Percentiles rank a stretch among this genome's conserved stretches.
Conservation (phyloP, 2,113 vertebrate species). For the Hippocampus barbouri region DNA sequence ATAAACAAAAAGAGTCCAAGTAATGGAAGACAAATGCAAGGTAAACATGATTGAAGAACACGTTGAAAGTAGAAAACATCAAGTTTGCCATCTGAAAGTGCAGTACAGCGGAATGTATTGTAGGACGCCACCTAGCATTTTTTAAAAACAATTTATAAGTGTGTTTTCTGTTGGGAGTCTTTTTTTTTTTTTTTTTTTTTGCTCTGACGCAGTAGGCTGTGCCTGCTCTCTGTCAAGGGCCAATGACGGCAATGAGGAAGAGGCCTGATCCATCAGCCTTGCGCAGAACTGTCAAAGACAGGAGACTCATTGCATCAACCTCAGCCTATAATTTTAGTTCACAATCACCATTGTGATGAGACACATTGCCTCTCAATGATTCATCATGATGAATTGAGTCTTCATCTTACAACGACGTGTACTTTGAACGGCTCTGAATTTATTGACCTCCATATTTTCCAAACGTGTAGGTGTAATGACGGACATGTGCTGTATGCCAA, state of each 20-base stretch:
- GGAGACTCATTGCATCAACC: too few relatives aligned
- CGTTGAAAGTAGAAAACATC: constrained; percentile 36
- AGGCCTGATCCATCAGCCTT: too few relatives aligned
- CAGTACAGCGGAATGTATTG: constrained; percentile 64
- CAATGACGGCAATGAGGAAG: too few relatives aligned
- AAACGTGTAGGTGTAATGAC: too few relatives aligned
- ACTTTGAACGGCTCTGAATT: not conserved
- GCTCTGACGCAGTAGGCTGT: constrained; percentile 21
- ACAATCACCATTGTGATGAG: too few relatives aligned
- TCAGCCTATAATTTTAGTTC: too few relatives aligned
- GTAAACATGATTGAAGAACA: constrained; percentile 34
- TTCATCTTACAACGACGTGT: too few relatives aligned
- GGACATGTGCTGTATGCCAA: too few relatives aligned
- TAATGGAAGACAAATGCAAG: constrained; percentile 53
- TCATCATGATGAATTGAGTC: too few relatives aligned
- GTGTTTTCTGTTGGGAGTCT: not conserved
- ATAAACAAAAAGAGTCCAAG: constrained; percentile 28
- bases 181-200: not conserved
- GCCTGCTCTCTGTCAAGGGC: constrained; percentile 39
- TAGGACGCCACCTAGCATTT: constrained; percentile 15
- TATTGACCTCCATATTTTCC: too few relatives aligned
- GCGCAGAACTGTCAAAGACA: too few relatives aligned
- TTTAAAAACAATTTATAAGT: not conserved
- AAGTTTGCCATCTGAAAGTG: constrained; percentile 66
- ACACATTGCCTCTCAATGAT: too few relatives aligned